Base-by-base conservation (phyloP, 2,888 invertebrate species). In the Eupeodes luniger region DNA sequence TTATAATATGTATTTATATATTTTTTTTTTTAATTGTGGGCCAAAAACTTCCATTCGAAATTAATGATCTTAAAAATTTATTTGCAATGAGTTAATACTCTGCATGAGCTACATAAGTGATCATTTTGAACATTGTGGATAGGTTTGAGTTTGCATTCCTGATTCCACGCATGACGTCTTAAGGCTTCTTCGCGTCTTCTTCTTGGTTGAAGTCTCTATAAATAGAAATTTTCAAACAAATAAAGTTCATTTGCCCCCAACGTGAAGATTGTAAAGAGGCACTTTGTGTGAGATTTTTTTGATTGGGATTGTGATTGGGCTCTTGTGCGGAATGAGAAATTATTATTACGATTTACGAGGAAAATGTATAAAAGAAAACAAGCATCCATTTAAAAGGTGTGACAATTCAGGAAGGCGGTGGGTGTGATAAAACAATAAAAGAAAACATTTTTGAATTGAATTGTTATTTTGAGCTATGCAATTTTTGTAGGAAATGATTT, bases 221-320 rank as follows among this genome's bases (percentile, higher is more conserved):
- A 85, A 85, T 85, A 85, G 77, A 85, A 81, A 76, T 27, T 57
- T 61, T 79, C 34, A 70, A 59, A 57, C 66, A 40, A 59, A 27
- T 34, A 16, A 19, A 85, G 85, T 81, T 85, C 85, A 72, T 72
- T 85, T 76, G 81, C 81, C 70, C 81, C 49, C 69, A 53, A 27
- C 27, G 27, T 70, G 40, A 34, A 51, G 16, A 16, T 59, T 44
- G 11, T 3, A 19, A 5, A 51, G 14, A 14, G 51, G 40, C 12
- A 67, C n/a, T 66, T 12, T 19, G 12, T 49, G 34, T 27, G 27
- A 27, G 27, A 2, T 27, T 27, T 27, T 19, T 27, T 27, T 2
- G 3, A 27, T 27, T 27, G 51, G 72, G n/a, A 19, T 55, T 4
- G 16, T 11, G 49, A 9, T n/a, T n/a, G n/a, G n/a, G n/a, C n/a